Base-by-base conservation (phyloP, 2,888 invertebrate species). In the Nephrotoma flavescens region DNA sequence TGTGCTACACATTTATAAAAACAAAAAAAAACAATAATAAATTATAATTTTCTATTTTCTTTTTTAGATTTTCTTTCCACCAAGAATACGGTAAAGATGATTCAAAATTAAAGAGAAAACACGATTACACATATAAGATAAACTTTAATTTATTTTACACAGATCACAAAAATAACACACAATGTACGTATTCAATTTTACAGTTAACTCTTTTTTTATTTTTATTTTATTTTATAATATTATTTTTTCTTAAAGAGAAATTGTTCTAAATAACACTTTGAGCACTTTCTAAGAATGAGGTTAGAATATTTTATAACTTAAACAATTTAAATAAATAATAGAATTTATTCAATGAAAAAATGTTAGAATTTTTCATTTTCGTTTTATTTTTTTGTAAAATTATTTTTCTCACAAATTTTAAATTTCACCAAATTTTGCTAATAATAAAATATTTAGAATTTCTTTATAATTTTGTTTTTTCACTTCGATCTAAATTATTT, bases 251-350 rank as follows among this genome's bases (percentile, higher is more conserved):
- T 87, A 87, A 71, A 87, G 88, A 88, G 88, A 88, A 88, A 88
- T 88, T 88, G 88, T 88, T 88, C 88, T 87, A 88, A 87, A 87
- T 88, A 87, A 87, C 87, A 87, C 87, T 87, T 87, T 87, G 85
- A 87, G 86, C 87, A 87, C 88, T 88, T 88, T 88, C 87, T 88
- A 87, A 88, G 88, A 88, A 88, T 88, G 87, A 88, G 88, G 88
- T 87, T 88, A 88, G 88, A 88, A 88, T 87, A 86, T 41, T 57
- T 86, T 41, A 57, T 45, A 6, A 85, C 44, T 84, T 84, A 41
- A 84, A 6, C n/a, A 42, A 42, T 42, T 84, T 84, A 42, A 84
- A 84, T 84, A 84, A 42, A 84, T 11, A 47, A 47, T 84, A 84
- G n/a, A 41, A 84, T 9, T 47, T 47, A 12, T 47, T 84, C n/a